Evolutionary conservation across 2,888 invertebrate genomes (phyloP), one percentile per base, ranked within the genome.

Genomic region (Ecliptopera silaceata): DNA sequence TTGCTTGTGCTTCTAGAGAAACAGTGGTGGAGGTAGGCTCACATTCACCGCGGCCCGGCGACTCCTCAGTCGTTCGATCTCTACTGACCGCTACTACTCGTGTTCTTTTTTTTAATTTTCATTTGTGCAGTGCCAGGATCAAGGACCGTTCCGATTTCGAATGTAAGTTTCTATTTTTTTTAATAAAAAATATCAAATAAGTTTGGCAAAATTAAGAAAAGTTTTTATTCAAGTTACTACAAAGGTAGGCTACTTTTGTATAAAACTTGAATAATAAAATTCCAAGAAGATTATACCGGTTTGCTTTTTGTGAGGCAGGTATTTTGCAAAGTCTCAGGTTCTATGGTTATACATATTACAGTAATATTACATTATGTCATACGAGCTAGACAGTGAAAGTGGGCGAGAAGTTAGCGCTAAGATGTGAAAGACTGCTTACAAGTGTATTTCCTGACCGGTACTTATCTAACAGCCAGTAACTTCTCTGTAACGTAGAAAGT

Each of bases 1-100:
- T 69, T 73, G 73, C 68, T 74, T 79, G 82, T 81, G 79, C 83
- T 82, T 80, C 86, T 44, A 45, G 43, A 48, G 51, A 56, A 51
- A 46, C 39, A 82, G 88, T 86, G 88, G 87, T 84, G 80, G 78
- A 77, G 72, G 62, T 59, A 82, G 77, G 78, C 77, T 82, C 78
- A 87, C 89, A 82, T 87, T 90, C 88, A 87, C 89, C 84, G 84
- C 87, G 84, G 84, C 78, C 60, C 52, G 75, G 70, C 81, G 76
- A 80, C 70, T 75, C 81, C 76, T 74, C 89, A 90, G 89, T 90
- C 82, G 75, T 71, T 75, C 77, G 74, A 73, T 72, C 59, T 45
- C n/a, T 41, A 51, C 59, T 54, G 59, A 59, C 54, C 54, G 54
- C 13, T 50, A 38, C 45, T 43, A 54, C 59, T 59, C 59, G 59